Evolutionary conservation across 2,113 vertebrate species (phyloP).

Genomic region (Pipra filicauda): DNA sequence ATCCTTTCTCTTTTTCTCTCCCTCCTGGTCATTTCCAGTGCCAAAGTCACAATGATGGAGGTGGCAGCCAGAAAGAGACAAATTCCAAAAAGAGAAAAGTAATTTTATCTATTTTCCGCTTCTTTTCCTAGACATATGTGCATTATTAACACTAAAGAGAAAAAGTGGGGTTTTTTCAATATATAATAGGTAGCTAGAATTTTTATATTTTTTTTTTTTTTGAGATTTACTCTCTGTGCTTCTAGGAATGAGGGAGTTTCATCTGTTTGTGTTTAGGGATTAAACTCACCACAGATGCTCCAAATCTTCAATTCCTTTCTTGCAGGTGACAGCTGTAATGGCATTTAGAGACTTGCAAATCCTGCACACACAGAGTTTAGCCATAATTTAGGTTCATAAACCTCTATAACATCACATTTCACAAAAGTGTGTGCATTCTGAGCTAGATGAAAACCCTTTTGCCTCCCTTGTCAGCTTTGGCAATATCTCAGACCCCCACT

Average conservation of each 20-base stretch:
- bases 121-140: background rate
- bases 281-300: background rate
- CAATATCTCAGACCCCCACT: background rate
- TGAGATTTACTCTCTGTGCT: background rate
- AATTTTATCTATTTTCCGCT: background rate
- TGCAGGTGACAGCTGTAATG: conserved; percentile 18
- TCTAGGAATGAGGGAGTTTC: background rate
- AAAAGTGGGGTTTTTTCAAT: background rate
- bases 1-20: background rate
- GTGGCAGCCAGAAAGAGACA: background rate
- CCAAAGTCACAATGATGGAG: background rate
- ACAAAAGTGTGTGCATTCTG: fast-evolving
- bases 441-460: background rate
- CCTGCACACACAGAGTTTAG: background rate
- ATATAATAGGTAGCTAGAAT: background rate
- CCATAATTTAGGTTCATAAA: background rate
- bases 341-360: background rate
- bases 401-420: background rate
- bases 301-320: background rate
- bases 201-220: background rate
- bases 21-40: background rate
- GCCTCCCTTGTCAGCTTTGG: background rate
- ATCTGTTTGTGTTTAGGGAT: conserved; percentile 17
- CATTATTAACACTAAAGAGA: background rate
- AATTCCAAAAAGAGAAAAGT: background rate